These are phyloP conservation scores for Ctenodactylus gundi DNA, from an alignment of 2,113 vertebrate species.

Conservation along the genomic window DNA sequence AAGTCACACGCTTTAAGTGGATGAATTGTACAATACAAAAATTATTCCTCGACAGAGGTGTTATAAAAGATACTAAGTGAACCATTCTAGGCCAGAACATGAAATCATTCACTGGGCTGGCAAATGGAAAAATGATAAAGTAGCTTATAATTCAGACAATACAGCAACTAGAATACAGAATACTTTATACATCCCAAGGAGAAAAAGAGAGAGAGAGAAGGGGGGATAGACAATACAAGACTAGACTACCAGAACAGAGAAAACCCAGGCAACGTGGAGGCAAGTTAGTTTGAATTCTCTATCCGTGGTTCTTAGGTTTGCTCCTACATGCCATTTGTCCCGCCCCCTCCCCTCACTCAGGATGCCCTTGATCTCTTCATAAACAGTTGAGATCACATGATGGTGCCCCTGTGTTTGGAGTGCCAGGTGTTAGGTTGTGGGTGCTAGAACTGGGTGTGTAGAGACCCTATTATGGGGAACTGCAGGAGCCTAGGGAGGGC, in stretches of 20 bases:
- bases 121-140: neutral
- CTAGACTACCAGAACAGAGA: no score
- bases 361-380: slow-evolving; percentile 74
- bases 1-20: neutral
- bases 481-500: neutral
- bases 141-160: neutral
- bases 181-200: neutral
- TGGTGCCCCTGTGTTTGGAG: slow-evolving; percentile 11
- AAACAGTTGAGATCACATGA: slow-evolving; percentile 68
- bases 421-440: slow-evolving; percentile 38
- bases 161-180: neutral
- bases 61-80: neutral
- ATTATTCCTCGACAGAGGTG: neutral
- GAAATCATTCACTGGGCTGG: neutral
- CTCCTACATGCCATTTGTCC: slow-evolving; percentile 26
- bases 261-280: neutral
- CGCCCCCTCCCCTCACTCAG: slow-evolving; percentile 49
- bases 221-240: no score
- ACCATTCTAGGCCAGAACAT: neutral
- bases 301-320: slow-evolving; percentile 52
- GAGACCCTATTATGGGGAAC: neutral
- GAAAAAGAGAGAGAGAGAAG: neutral
- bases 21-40: neutral
- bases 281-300: slow-evolving; percentile 6
- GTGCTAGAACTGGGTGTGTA: neutral